Base-by-base conservation (phyloP, 2,888 invertebrate genomes). In the Priocnemis perturbator region DNA sequence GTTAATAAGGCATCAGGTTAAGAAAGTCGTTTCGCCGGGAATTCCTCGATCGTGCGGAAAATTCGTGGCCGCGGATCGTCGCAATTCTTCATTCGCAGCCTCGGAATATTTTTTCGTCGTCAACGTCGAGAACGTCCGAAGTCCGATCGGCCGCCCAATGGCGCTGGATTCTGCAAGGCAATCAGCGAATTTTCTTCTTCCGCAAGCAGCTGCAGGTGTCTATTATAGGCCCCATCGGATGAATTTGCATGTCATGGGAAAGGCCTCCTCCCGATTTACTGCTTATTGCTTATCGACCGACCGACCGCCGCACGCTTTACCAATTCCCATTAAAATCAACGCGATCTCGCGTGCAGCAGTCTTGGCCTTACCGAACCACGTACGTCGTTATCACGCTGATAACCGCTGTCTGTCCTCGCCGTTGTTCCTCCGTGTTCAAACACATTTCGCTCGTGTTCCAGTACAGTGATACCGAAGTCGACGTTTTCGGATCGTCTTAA, bases 241-340 rank as follows among this genome's bases (percentile, higher is more conserved):
- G 73, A 81, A 37, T 82, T 79, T 78, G 75, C 83, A 79, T 83
- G 79, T 79, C 67, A 71, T 75, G 64, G 61, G 77, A 81, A 79
- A 77, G 74, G 75, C 72, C 9, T 50, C 19, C 19, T 78, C 80
- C 81, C 83, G 81, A 85, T 86, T 87, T 85, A 87, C 83, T 78
- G 84, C 83, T 86, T 86, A 86, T 86, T 85, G 83, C 85, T 72
- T 79, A 79, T 79, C 76, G 79, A 79, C 76, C 72, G 60, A 4
- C 1, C 61, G 63, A 55, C 52, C 21, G 23, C 26, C 58, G 17
- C 64, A 20, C 67, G 60, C 70, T 78, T 81, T 66, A 69, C 75
- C 76, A 74, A 81, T 83, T 67, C 79, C 67, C 72, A 69, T 69
- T 67, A 71, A 76, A 81, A 77, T 80, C 77, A 73, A 73, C 67